These are phyloP conservation scores for Spongia lamella DNA, from an alignment of 37 sponge, comb jelly and placozoan genomes.

Conservation along the genomic window DNA sequence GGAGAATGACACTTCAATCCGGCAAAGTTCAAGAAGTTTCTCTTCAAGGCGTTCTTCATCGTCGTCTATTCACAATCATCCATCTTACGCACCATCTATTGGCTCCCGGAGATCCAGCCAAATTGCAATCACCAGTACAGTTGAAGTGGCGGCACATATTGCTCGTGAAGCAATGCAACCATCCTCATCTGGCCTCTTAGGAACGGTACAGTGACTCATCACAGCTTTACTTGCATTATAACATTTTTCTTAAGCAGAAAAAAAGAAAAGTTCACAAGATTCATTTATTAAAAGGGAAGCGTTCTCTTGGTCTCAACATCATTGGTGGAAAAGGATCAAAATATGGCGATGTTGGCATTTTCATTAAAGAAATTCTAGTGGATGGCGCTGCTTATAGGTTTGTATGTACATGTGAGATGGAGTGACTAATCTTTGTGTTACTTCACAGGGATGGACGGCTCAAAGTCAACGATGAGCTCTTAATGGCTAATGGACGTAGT, in stretches of 20 bases:
- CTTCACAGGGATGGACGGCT: conserved; percentile 55
- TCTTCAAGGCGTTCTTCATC: not conserved
- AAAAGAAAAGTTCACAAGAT: conserved; percentile 70
- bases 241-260: conserved; percentile 9
- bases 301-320: conserved; percentile 63
- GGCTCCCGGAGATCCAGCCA: conserved; percentile 49
- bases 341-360: conserved; percentile 68
- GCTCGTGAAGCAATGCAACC: conserved; percentile 21
- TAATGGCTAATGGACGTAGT: conserved; percentile 69
- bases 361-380: conserved; percentile 39
- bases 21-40: not conserved
- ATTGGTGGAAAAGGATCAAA: conserved; percentile 69
- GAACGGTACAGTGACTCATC: not conserved
- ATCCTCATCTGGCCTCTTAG: not conserved
- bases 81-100: conserved; percentile 56
- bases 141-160: conserved; percentile 56
- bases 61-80: conserved; percentile 37
- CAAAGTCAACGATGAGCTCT: conserved; percentile 68
- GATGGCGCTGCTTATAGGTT: conserved; percentile 35
- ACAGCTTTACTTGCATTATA: not conserved
- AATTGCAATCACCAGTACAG: conserved; percentile 44
- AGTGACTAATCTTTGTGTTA: not conserved
- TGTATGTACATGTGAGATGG: no score
- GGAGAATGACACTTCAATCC: no score
- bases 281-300: conserved; percentile 51